Conservation (phyloP, 2,797 vertebrate species). For the Odontamblyopus rebecca region DNA sequence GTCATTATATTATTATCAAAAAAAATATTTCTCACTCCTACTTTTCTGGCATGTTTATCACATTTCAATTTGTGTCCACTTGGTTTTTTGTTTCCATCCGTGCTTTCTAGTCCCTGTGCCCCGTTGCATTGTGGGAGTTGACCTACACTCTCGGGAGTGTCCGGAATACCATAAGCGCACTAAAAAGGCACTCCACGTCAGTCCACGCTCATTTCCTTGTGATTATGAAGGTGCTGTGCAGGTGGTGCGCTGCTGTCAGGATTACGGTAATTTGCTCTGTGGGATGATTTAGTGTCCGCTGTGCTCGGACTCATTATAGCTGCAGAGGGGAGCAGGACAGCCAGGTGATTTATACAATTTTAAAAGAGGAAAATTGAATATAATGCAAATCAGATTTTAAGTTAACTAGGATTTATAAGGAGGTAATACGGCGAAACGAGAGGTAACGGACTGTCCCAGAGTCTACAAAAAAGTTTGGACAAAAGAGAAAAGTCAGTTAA, state of each 20-base stretch:
- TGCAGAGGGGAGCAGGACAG: constrained; percentile 25
- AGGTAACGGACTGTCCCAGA: constrained; percentile 6
- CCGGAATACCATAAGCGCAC: constrained; percentile 7
- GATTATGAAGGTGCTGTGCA: constrained; percentile 52
- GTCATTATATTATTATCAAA: no score
- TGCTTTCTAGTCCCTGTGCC: constrained; percentile 30
- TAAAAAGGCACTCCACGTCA: constrained; percentile 4
- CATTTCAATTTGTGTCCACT: constrained; percentile 5
- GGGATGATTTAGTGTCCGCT: constrained; percentile 59
- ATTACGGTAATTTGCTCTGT: constrained; percentile 59
- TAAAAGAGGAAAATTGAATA: constrained; percentile 49
- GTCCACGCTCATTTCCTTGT: not conserved
- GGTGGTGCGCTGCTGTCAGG: constrained; percentile 58
- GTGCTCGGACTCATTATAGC: constrained; percentile 49
- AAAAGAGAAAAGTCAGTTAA: constrained; percentile 6
- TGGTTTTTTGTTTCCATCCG: not conserved
- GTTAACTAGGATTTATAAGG: constrained; percentile 36
- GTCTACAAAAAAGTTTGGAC: constrained; percentile 9
- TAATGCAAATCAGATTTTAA: constrained; percentile 51
- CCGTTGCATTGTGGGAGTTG: constrained; percentile 40
- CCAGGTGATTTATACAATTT: constrained; percentile 51
- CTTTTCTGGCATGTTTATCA: not conserved
- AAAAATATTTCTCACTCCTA: not conserved
- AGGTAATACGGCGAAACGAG: constrained; percentile 16
- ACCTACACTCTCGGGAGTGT: constrained; percentile 35